phyloP scores from a whole-genome alignment of 2,888 invertebrate species.

The Psylliodes chrysocephalus region DNA sequence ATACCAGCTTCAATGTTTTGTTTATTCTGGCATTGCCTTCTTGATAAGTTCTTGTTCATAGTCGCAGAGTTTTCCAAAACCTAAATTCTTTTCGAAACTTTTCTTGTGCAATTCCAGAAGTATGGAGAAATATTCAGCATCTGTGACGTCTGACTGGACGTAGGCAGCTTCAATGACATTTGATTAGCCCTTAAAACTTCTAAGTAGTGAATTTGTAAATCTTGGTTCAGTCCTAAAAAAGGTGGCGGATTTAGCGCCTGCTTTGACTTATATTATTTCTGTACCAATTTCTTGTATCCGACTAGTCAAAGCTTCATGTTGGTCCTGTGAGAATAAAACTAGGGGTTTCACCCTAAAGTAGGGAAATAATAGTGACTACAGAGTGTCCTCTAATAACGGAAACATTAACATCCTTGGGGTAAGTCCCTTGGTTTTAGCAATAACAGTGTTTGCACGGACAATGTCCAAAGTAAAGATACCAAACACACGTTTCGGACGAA shows the following conservation, averaged over 20 bases:
- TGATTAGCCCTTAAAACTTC: conserved; percentile 86
- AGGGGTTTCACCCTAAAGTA: conserved; percentile 91
- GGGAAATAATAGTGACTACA: conserved; percentile 96
- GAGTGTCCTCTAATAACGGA: conserved; percentile 99
- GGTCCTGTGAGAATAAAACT: conserved; percentile 80
- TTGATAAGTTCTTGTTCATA: conserved; percentile 87
- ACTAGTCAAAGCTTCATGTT: conserved; percentile 86
- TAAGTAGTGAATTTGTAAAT: conserved; percentile 85
- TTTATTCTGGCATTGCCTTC: conserved; percentile 90
- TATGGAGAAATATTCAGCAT: conserved; percentile 93
- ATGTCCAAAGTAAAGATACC: conserved; percentile 98
- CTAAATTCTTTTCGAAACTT: conserved; percentile 94
- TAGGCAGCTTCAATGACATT: conserved; percentile 94
- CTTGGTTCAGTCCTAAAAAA: conserved; percentile 98
- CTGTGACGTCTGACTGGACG: conserved; percentile 88
- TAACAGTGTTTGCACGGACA: conserved; percentile 93
- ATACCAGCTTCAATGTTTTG: conserved; percentile 95
- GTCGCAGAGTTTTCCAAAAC: conserved; percentile 84
- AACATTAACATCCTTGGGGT: conserved; percentile 83
- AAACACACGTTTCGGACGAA: conserved; percentile 93
- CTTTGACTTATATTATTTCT: conserved; percentile 96
- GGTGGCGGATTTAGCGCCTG: conserved; percentile 98
- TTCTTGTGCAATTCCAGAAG: conserved; percentile 87
- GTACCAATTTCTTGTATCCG: conserved; percentile 99
- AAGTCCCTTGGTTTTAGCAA: conserved; percentile 90